These are phyloP conservation scores for Rotaria magnacalcarata DNA, from an alignment of 2,888 invertebrate genomes.

Conservation along the genomic window DNA sequence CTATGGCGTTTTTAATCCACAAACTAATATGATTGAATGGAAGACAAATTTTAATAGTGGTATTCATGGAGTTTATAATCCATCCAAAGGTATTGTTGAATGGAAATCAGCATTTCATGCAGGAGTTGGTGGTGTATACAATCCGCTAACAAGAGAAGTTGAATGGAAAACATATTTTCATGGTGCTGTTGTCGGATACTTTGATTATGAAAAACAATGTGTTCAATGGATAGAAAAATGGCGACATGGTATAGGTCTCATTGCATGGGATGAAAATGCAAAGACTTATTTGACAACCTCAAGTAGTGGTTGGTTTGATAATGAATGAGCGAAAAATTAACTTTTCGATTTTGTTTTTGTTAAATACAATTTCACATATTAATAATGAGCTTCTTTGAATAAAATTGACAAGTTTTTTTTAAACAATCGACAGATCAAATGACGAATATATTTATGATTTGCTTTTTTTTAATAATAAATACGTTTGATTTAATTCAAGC, in stretches of 20 bases:
- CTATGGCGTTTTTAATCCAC: background rate
- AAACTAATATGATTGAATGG: background rate
- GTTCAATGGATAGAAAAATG: constrained; percentile 5
- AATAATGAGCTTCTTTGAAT: no score
- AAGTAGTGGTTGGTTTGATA: background rate
- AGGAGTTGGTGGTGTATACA: background rate
- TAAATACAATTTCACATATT: no score
- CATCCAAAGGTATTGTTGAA: background rate
- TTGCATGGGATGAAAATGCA: background rate
- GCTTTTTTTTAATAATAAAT: no score
- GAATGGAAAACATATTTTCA: background rate
- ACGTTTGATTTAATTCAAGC: no score
- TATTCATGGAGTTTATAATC: background rate
- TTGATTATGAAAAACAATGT: background rate
- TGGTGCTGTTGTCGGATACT: constrained; percentile 3
- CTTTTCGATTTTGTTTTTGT: background rate
- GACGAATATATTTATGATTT: no score
- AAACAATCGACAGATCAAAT: no score
- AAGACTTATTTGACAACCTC: background rate
- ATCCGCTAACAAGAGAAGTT: background rate
- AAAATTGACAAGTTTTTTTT: no score
- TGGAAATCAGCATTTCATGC: background rate
- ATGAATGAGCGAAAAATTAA: background rate
- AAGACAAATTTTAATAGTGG: background rate
- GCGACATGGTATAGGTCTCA: background rate